Percentiles rank a stretch among this genome's conserved stretches.
Conservation (phyloP, 2,113 vertebrate genomes). For the Quiscalus mexicanus region DNA sequence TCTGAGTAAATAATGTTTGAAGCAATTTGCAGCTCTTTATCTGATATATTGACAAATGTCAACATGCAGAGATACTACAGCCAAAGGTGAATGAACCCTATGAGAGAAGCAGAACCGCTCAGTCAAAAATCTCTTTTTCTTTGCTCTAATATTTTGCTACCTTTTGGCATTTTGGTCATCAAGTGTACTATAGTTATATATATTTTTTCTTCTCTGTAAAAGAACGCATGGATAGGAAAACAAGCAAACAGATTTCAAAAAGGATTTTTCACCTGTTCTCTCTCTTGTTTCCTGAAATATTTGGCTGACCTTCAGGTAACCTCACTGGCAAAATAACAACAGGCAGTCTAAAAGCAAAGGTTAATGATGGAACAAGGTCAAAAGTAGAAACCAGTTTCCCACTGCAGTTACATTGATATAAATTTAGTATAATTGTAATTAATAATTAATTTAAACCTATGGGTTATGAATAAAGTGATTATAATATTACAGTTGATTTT, state of each 20-base stretch:
- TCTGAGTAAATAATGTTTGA: slow-evolving; percentile 9
- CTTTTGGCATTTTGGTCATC: neutral
- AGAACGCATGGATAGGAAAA: neutral
- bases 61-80: neutral
- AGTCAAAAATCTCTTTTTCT: neutral
- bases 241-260: neutral
- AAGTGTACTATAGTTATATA: neutral
- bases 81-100: neutral
- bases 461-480: neutral
- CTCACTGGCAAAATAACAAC: neutral
- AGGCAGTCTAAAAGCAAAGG: slow-evolving; percentile 18
- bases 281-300: neutral
- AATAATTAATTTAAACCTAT: neutral
- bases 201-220: neutral
- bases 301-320: neutral
- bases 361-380: neutral
- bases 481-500: neutral
- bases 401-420: neutral
- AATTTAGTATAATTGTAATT: neutral
- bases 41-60: neutral
- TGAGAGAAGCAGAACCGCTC: neutral
- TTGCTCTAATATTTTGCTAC: neutral
- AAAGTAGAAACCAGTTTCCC: neutral
- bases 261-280: neutral
- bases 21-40: slow-evolving; percentile 17